Evolutionary conservation across 2,113 vertebrate genomes (phyloP), one percentile per base, ranked within the genome.

Genomic region (Dasyornis broadbenti): DNA sequence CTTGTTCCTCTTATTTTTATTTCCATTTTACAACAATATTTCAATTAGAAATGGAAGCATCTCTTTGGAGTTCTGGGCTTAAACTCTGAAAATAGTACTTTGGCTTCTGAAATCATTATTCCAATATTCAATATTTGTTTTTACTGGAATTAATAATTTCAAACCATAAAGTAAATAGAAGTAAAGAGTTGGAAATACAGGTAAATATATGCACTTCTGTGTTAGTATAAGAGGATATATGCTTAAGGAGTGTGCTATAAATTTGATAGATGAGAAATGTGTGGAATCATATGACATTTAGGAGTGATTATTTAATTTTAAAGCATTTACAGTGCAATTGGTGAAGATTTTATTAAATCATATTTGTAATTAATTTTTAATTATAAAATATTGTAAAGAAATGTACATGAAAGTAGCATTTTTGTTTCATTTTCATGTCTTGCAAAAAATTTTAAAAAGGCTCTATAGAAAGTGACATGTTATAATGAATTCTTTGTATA

Each of bases 281-380:
- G 35, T 86, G 73, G 44, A 83, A 65, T 92, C 47, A 77, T 30
- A 75, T 81, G 66, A 90, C 24, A 93, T 95, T 95, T 92, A 75
- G 37, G 12, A 61, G 40, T 77, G 37, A 96, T 94, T 95, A 86
- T 68, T 94, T 92, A 80, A 95, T 95, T 90, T 93, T 86, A 85
- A 96, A 89, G 40, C 54, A 92, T 92, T 97, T 89, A 95, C 23
- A 63, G 45, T 72, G 23, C 73, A 86, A 90, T 95, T 94, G 82
- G 28, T 80, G 56, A 44, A 39, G 85, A 83, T 90, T 91, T 73
- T 39, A 68, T 92, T 91, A 72, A 26, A 79, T 77, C 15, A 40
- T 39, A 82, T 86, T 92, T 89, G 35, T 47, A 61, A 73, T 82
- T 85, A 1, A n/a, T 87, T 97, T 89, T 87, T 12, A 73, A 88